phyloP scores from a whole-genome alignment of 2,113 vertebrate genomes.

The Chitala chitala region DNA sequence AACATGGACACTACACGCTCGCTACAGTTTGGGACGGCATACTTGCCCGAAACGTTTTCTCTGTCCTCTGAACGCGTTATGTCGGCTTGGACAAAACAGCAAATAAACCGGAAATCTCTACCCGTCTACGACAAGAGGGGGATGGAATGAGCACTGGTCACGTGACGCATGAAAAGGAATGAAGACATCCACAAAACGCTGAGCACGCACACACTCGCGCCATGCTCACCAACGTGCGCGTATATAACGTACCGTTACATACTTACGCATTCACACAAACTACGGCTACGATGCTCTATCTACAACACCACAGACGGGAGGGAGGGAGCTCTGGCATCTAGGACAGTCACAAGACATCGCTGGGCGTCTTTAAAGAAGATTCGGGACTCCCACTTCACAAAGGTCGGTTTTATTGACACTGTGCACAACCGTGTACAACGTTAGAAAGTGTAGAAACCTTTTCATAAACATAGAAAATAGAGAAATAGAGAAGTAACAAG shows the following conservation, averaged over 20 bases:
- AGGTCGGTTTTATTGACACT: constrained; percentile 86
- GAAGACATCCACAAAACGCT: neutral
- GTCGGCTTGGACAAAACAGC: constrained; percentile 22
- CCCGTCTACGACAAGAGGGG: constrained; percentile 2
- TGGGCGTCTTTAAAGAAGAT: constrained; percentile 60
- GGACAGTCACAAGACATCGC: constrained; percentile 9
- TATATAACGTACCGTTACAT: neutral
- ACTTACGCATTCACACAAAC: neutral
- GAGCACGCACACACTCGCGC: neutral
- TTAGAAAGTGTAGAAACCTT: constrained; percentile 53
- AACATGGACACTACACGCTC: constrained; percentile 36
- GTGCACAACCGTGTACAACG: constrained; percentile 76
- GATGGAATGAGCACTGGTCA: neutral
- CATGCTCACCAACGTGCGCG: neutral
- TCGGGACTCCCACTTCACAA: constrained; percentile 70
- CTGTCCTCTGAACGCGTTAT: constrained; percentile 43
- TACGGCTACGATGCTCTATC: neutral
- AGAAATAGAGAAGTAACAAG: constrained; percentile 40
- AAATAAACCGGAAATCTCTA: constrained; percentile 15
- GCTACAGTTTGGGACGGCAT: constrained; percentile 45
- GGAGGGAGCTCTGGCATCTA: constrained; percentile 21
- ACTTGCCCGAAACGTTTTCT: constrained; percentile 56
- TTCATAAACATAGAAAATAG: constrained; percentile 29
- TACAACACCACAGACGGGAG: constrained; percentile 14
- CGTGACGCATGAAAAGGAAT: neutral